Conservation (phyloP, 2,113 vertebrate genomes). For the Chlamydotis undulata region DNA sequence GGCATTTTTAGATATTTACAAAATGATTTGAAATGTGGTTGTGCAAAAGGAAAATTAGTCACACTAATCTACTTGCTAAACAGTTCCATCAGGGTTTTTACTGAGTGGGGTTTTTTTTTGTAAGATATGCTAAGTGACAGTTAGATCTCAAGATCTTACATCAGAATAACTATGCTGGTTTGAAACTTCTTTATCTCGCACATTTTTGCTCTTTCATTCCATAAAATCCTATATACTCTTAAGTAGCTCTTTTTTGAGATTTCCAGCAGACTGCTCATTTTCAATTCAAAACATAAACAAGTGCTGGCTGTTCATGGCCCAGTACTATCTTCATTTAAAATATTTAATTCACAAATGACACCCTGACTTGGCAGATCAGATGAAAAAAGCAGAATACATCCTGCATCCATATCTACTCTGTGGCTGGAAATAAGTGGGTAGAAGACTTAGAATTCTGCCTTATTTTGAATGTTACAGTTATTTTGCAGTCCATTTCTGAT, state of each 20-base stretch:
- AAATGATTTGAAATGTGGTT: neutral
- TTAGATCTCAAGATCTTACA: neutral
- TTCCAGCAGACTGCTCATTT: neutral
- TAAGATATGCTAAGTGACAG: neutral
- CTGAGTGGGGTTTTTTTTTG: neutral
- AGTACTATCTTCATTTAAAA: neutral
- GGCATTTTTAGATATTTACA: neutral
- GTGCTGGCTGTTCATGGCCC: neutral
- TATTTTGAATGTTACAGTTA: neutral
- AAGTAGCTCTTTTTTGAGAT: neutral
- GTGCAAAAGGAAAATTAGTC: neutral
- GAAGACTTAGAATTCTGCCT: neutral
- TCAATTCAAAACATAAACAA: neutral
- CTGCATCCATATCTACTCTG: neutral
- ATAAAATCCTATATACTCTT: neutral
- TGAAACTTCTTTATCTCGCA: neutral
- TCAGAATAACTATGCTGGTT: neutral
- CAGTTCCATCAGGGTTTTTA: neutral
- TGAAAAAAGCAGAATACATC: neutral
- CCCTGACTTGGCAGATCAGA: neutral
- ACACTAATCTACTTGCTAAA: neutral
- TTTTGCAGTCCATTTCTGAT: neutral
- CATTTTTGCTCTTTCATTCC: neutral
- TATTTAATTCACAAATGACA: neutral
- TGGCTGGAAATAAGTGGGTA: neutral